Percentiles rank a stretch among this genome's conserved stretches.
phyloP scores from a whole-genome alignment of 2,888 invertebrate genomes.

The Drosophila longiperda region DNA sequence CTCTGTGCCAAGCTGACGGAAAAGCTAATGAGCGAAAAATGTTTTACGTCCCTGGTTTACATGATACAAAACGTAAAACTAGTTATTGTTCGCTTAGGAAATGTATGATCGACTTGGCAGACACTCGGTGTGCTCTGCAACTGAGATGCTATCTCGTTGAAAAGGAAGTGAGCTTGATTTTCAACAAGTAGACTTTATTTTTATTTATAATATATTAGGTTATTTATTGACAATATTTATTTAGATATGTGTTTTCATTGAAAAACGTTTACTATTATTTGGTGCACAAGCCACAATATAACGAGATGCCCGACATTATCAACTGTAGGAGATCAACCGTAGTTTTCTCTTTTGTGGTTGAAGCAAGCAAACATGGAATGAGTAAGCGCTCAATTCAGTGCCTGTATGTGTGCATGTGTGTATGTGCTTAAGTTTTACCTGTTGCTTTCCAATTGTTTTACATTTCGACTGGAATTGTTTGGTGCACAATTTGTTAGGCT shows the following conservation, averaged over 20 bases:
- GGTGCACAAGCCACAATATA: background rate
- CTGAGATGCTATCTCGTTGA: no score
- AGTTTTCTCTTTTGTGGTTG: constrained; percentile 78
- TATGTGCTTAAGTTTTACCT: constrained; percentile 63
- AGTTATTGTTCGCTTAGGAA: constrained; percentile 56
- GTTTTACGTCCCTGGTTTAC: constrained; percentile 57
- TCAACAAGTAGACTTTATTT: background rate
- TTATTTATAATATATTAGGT: background rate
- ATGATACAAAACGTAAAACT: constrained; percentile 66
- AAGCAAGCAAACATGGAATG: constrained; percentile 42
- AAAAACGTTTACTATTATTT: background rate
- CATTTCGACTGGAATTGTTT: constrained; percentile 58
- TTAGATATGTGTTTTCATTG: background rate
- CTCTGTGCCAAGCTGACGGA: constrained; percentile 37
- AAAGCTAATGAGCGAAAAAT: constrained; percentile 57
- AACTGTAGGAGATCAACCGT: constrained; percentile 58
- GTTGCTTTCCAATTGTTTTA: constrained; percentile 74
- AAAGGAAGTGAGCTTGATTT: background rate
- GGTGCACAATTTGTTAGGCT: constrained; percentile 60
- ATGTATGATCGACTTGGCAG: constrained; percentile 17
- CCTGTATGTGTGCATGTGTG: constrained; percentile 32
- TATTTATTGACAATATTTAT: background rate
- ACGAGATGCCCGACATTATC: constrained; percentile 7
- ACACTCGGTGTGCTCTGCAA: constrained; percentile 20
- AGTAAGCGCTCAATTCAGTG: constrained; percentile 45